Evolutionary conservation across 2,797 vertebrate species (phyloP), one percentile per base, ranked within the genome.

Genomic region (Discoglossus pictus): DNA sequence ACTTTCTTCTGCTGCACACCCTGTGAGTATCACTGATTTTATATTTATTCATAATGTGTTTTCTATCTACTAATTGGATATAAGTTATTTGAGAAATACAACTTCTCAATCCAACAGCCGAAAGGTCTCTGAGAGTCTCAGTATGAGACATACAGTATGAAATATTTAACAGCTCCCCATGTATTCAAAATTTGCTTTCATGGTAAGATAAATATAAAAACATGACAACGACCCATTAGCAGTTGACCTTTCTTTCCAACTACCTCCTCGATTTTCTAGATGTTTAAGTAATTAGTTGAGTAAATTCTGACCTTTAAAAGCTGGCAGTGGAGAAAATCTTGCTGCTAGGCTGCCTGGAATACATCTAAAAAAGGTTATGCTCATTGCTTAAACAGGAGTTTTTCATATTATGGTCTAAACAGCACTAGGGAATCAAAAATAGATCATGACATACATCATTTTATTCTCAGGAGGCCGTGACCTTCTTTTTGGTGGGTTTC

Each of bases 281-380:
- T 62, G 23, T 36, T 55, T 69, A 55, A 54, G 58, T 61, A 43
- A 69, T 69, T 61, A 69, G 67, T 24, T 39, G 27, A 25, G 58
- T 53, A 61, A 69, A 61, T 54, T 31, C 10, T 40, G 67, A 62
- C 67, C 58, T 69, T 69, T 62, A 69, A 36, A 34, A 54, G n/a
- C 39, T 53, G 25, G 38, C 46, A 62, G 60, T 52, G 25, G 9
- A 23, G 42, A 7, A 48, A 51, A 38, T 25, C 15, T 12, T 7
- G 36, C 20, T 39, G 35, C 35, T 48, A 27, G 34, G 4, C 17
- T 31, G 47, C 34, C 38, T 20, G 39, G 40, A 52, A 40, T 27
- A 23, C 8, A 36, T 39, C 6, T 36, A 27, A 27, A 52, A 40
- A 8, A 4, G 27, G 27, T 31, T 31, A 4, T 4, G 27, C 27